Base-by-base conservation (phyloP, 2,113 vertebrate species). In the Vulpes lagopus region DNA sequence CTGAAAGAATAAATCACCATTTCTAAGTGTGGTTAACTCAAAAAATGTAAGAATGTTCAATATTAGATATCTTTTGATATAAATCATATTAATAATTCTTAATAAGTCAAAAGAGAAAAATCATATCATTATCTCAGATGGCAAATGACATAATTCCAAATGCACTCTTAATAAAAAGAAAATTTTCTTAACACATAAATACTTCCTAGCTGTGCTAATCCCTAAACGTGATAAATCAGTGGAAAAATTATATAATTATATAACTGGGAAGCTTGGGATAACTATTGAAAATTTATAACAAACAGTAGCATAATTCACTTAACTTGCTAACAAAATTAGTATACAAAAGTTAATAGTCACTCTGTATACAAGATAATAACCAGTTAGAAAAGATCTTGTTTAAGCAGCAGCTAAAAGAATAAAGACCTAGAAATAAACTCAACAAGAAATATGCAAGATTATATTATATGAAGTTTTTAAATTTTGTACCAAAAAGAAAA, bases 351-450 rank as follows among this genome's bases (percentile, higher is more conserved):
- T 87, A 92, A 51, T 73, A 7, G 8, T 93, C 49, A 88, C 38
- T 43, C 11, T 84, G 2, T 49, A 15, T 51, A 74, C 16, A 94
- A 83, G 64, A 90, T 78, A 87, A 55, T 15, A 49, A 35, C 38
- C 22, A 94, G 2, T 57, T 51, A 85, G 49, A 60, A 84, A 88
- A 89, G 1, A 35, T 74, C 30, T 3, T 94, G 7, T 69, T 94
- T 89, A 79, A 84, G 51, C 55, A 91, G 11, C n/a, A 95, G 20
- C 38, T 86, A 89, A 86, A 81, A 86, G 51, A 53, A 81, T 96
- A 59, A 96, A 82, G 73, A 64, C 20, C 5, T 79, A 92, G 17
- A 96, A 85, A 94, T 92, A 92, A 96, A 95, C 11, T 87, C 79
- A 91, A 53, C 1, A 89, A 88, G 14, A 85, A 92, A 23, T 82